Percentiles rank a stretch among this genome's conserved stretches.
Conservation (phyloP, 2,113 vertebrate genomes). For the Sitta europaea region DNA sequence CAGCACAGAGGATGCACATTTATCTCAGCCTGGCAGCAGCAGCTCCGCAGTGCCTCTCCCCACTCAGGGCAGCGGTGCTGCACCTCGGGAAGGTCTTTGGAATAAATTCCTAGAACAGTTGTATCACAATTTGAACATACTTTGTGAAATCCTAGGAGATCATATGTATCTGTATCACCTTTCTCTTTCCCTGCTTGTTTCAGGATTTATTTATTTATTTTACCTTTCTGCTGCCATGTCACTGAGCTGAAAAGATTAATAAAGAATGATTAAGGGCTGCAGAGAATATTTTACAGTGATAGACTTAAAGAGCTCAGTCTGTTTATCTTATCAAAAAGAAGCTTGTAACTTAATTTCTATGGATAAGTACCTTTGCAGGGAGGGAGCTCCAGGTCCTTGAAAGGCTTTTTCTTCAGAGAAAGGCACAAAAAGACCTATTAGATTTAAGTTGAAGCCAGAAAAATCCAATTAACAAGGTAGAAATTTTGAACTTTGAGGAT, state of each 20-base stretch:
- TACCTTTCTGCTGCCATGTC: background rate
- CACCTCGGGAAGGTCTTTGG: accelerated
- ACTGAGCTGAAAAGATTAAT: constrained; percentile 1
- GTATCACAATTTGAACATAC: background rate
- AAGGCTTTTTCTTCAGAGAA: background rate
- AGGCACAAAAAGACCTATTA: background rate
- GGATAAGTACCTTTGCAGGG: background rate
- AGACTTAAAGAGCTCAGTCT: background rate
- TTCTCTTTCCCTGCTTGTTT: background rate
- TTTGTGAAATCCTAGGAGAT: background rate
- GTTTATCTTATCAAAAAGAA: constrained; percentile 22
- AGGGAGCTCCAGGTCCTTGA: background rate
- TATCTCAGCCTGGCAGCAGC: background rate
- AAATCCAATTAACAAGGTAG: background rate
- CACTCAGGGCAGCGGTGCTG: background rate
- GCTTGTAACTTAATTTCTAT: constrained; percentile 26
- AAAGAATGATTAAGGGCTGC: background rate
- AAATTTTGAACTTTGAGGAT: background rate
- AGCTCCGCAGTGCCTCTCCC: background rate
- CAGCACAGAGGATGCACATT: accelerated
- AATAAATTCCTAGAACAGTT: accelerated
- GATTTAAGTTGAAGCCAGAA: background rate
- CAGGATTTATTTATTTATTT: background rate
- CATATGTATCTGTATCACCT: background rate
- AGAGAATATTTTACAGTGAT: background rate